These are phyloP conservation scores for Ellobius talpinus DNA, from an alignment of 2,113 vertebrate species.

Conservation along the genomic window DNA sequence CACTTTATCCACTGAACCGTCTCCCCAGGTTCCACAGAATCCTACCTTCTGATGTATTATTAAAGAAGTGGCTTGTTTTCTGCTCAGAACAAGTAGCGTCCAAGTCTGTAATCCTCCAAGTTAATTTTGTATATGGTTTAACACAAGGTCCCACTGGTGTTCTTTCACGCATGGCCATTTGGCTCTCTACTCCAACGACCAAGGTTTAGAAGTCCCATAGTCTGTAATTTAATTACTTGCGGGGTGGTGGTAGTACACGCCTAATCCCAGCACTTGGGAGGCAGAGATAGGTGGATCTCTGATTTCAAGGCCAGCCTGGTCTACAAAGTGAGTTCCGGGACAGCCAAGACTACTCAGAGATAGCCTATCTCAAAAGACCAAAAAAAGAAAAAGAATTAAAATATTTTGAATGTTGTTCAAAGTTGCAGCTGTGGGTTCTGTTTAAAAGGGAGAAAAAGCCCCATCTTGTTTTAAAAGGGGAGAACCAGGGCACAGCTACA, in stretches of 20 bases:
- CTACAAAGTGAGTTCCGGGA: neutral
- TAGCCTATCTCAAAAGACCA: neutral
- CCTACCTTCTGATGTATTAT: neutral
- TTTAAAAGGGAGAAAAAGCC: neutral
- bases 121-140: neutral
- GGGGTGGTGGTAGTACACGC: neutral
- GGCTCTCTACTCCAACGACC: neutral
- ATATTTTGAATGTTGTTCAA: neutral
- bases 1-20: neutral
- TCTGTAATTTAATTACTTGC: neutral
- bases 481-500: neutral
- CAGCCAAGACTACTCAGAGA: neutral
- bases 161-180: neutral
- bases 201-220: neutral
- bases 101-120: neutral
- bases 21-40: neutral
- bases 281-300: neutral
- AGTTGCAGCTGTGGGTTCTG: neutral
- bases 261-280: neutral
- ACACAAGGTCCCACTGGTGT: neutral
- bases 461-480: neutral
- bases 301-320: neutral
- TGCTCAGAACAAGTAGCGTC: neutral
- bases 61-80: conserved; percentile 47
- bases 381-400: neutral